A percentile compares a stretch with the other conserved stretches of the same genome.
Conservation (phyloP, 2,888 invertebrate genomes). For the Arctia plantaginis region DNA sequence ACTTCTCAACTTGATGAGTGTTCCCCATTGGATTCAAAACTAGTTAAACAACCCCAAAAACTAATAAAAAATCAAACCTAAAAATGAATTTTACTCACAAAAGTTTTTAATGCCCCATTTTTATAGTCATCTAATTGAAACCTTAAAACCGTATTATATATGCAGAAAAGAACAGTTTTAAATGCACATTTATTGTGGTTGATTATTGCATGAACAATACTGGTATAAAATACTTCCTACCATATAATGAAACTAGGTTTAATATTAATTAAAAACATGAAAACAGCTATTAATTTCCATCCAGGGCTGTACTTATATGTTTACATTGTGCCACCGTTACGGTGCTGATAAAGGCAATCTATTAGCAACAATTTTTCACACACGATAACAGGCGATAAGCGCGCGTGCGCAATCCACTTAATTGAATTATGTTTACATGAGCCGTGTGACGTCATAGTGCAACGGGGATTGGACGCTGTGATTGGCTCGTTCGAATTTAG, state of each 20-base stretch:
- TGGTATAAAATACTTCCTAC: constrained; percentile 12
- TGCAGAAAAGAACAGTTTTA: background rate
- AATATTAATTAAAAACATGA: constrained; percentile 27
- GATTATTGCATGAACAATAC: constrained; percentile 3
- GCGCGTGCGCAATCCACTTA: constrained; percentile 64
- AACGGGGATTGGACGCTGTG: constrained; percentile 40
- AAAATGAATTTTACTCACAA: too few relatives aligned
- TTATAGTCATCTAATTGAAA: too few relatives aligned
- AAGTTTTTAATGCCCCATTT: too few relatives aligned
- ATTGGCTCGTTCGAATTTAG: constrained; percentile 70
- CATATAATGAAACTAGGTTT: constrained; percentile 22
- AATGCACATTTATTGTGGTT: background rate
- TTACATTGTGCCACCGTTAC: constrained; percentile 43
- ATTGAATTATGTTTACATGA: constrained; percentile 82
- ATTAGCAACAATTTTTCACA: constrained; percentile 67
- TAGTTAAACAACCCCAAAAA: too few relatives aligned
- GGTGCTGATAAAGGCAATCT: constrained; percentile 66
- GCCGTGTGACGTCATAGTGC: constrained; percentile 43
- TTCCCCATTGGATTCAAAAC: too few relatives aligned
- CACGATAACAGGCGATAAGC: constrained; percentile 69
- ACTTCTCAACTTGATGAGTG: too few relatives aligned
- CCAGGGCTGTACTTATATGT: constrained; percentile 41
- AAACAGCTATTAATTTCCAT: constrained; percentile 45
- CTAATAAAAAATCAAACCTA: too few relatives aligned
- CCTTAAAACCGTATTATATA: too few relatives aligned